Evolutionary conservation across 2,113 vertebrate species (phyloP).

Genomic region (Saccopteryx bilineata): DNA sequence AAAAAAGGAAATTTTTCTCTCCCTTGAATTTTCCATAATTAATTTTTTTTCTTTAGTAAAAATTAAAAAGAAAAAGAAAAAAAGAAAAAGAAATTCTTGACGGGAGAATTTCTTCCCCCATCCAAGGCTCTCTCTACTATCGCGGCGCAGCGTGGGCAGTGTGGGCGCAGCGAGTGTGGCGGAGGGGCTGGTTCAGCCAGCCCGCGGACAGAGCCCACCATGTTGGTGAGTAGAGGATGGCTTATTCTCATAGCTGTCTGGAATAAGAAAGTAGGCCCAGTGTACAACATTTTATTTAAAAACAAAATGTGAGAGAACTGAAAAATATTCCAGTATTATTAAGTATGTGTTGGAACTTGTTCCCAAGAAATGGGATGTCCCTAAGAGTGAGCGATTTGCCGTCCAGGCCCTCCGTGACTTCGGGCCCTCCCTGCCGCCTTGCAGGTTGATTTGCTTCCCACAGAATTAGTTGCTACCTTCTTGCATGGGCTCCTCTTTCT

Average conservation of each 20-base stretch:
- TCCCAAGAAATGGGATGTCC: background rate
- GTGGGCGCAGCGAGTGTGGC: background rate
- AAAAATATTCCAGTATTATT: background rate
- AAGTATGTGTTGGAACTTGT: background rate
- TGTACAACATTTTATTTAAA: constrained; percentile 47
- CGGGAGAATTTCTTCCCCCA: background rate
- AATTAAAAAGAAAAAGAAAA: background rate
- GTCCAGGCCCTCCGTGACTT: background rate
- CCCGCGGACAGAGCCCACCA: background rate
- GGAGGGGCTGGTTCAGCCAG: background rate
- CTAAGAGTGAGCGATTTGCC: background rate
- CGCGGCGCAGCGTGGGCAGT: background rate
- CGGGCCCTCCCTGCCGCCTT: background rate
- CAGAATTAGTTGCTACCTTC: background rate
- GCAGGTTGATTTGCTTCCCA: background rate
- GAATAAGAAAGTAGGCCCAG: background rate
- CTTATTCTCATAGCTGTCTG: background rate
- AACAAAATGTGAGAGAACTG: background rate
- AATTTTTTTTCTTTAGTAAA: constrained; percentile 39
- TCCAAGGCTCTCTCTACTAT: background rate
- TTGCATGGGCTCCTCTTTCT: background rate
- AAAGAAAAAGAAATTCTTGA: background rate
- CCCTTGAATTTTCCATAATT: constrained; percentile 46
- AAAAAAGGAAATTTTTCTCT: constrained; percentile 58
- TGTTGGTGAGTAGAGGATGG: too few relatives aligned